Conservation (phyloP, 2,797 vertebrate genomes). For the Notolabrus celidotus region DNA sequence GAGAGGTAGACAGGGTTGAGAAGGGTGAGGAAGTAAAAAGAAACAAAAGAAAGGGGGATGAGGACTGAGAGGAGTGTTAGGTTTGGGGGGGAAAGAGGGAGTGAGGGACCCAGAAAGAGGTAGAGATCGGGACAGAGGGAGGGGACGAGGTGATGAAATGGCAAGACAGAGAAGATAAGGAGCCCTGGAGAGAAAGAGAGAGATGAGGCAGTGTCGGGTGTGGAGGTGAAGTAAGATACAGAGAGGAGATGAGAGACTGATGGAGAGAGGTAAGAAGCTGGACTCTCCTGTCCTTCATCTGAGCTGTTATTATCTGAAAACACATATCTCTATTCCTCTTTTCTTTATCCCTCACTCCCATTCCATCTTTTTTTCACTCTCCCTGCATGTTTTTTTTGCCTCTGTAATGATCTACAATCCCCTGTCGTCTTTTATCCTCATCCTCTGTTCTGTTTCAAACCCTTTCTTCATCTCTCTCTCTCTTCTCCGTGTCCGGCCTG, state of each 20-base stretch:
- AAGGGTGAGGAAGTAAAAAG: constrained; percentile 21
- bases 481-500: constrained; percentile 29
- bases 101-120: constrained; percentile 30
- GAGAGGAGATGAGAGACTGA: constrained; percentile 57
- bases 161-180: constrained; percentile 59
- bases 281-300: constrained; percentile 46
- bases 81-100: constrained; percentile 25
- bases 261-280: constrained; percentile 57
- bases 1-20: constrained; percentile 19
- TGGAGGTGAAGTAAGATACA: constrained; percentile 58
- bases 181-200: constrained; percentile 50
- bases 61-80: constrained; percentile 6
- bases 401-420: constrained; percentile 38
- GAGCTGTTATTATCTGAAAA: constrained; percentile 62
- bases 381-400: constrained; percentile 27
- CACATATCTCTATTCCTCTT: constrained; percentile 20
- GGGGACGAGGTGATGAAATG: constrained; percentile 66
- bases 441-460: constrained; percentile 32
- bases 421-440: constrained; percentile 41
- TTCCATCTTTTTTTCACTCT: constrained; percentile 21
- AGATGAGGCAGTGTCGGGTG: constrained; percentile 47
- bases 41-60: constrained; percentile 8
- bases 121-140: constrained; percentile 23
- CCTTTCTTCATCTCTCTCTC: neutral
- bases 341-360: neutral